phyloP scores from a whole-genome alignment of 1,140 invertebrate genomes.

The Cephus cinctus region DNA sequence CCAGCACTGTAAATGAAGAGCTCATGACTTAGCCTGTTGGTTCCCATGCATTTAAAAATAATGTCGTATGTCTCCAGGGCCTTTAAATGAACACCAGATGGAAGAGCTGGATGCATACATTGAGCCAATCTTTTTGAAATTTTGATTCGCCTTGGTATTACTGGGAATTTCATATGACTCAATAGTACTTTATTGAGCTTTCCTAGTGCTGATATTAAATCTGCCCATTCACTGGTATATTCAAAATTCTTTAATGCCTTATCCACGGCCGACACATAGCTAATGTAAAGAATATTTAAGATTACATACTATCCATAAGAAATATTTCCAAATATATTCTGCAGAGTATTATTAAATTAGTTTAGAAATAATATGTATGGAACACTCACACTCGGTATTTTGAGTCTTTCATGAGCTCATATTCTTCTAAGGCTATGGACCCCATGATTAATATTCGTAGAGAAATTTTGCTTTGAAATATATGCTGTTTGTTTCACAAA shows the following conservation, averaged over 20 bases:
- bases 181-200: conserved; percentile 88
- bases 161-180: conserved; percentile 78
- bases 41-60: conserved; percentile 89
- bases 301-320: conserved; percentile 1
- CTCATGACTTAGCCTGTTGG: conserved; percentile 78
- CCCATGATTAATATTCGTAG: conserved; percentile 40
- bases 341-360: not conserved
- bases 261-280: conserved; percentile 79
- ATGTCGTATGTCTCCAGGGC: conserved; percentile 92
- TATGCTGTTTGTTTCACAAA: not conserved
- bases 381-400: conserved; percentile 71
- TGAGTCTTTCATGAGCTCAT: conserved; percentile 72
- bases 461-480: not conserved
- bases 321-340: not conserved
- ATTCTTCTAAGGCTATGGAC: conserved; percentile 64
- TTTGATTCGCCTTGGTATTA: conserved; percentile 88
- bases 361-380: conserved; percentile 5
- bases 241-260: conserved; percentile 92
- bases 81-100: conserved; percentile 90
- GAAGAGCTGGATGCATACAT: conserved; percentile 92
- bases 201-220: conserved; percentile 87
- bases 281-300: conserved; percentile 30
- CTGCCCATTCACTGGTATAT: conserved; percentile 94
- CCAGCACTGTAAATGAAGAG: conserved; percentile 85
- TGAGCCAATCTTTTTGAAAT: conserved; percentile 92